Percentiles rank a stretch among this genome's conserved stretches.
Conservation (phyloP, 2,888 invertebrate genomes). For the Amaurobius ferox region DNA sequence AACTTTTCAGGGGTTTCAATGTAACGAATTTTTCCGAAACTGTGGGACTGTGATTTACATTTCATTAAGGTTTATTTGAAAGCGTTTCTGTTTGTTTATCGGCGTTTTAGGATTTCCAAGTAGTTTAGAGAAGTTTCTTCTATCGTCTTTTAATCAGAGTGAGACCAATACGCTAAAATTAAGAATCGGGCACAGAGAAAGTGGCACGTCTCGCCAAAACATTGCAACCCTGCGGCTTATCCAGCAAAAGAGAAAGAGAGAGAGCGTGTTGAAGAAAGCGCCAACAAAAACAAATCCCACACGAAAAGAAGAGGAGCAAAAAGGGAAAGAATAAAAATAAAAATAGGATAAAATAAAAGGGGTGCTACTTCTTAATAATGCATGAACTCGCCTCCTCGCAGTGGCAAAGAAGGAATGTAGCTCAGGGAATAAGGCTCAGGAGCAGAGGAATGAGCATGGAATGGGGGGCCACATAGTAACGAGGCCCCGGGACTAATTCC, state of each 20-base stretch:
- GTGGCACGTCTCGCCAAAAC: neutral
- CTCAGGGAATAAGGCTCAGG: conserved; percentile 33
- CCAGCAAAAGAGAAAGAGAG: neutral
- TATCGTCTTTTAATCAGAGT: too few species aligned
- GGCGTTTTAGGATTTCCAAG: too few species aligned
- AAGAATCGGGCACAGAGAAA: too few species aligned
- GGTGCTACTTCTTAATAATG: conserved; percentile 72
- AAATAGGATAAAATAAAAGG: conserved; percentile 62
- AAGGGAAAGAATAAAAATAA: conserved; percentile 34
- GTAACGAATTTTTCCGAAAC: too few species aligned
- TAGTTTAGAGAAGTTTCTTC: too few species aligned
- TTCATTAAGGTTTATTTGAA: too few species aligned
- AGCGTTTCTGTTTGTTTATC: too few species aligned
- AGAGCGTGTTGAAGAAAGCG: conserved; percentile 11
- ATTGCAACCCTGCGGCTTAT: conserved; percentile 4
- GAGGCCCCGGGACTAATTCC: conserved; percentile 69
- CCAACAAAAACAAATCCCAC: conserved; percentile 67
- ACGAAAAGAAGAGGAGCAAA: conserved; percentile 22
- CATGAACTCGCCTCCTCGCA: conserved; percentile 64
- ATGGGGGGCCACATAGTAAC: conserved; percentile 37
- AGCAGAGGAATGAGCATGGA: neutral
- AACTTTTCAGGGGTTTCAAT: too few species aligned
- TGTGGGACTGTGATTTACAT: too few species aligned
- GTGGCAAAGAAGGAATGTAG: conserved; percentile 30
- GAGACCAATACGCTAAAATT: too few species aligned